Conservation (phyloP, 2,797 vertebrate species). For the Bucorvus abyssinicus region DNA sequence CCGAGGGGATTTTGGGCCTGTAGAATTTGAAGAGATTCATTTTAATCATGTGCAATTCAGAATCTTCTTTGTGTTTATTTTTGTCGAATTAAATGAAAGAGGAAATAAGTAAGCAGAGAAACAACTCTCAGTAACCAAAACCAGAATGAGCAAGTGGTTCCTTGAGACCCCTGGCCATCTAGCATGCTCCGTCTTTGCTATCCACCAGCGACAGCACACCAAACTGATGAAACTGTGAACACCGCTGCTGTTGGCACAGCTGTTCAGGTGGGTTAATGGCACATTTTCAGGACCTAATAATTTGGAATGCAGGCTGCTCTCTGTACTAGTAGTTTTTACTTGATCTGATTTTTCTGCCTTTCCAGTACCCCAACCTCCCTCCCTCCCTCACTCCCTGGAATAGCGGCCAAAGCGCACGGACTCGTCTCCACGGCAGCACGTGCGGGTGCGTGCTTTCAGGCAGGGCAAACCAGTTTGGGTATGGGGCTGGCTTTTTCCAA, state of each 20-base stretch:
- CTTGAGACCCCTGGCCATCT: neutral
- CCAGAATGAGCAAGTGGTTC: neutral
- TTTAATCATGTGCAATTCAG: neutral
- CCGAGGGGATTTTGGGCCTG: slow-evolving; percentile 36
- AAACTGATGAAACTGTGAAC: neutral
- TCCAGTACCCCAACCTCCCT: neutral
- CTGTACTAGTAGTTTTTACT: neutral
- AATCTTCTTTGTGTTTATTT: slow-evolving; percentile 14
- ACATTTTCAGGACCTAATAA: neutral
- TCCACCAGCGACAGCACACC: neutral
- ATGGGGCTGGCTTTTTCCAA: too few relatives aligned
- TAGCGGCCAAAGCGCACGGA: neutral
- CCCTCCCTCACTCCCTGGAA: neutral
- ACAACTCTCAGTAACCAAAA: neutral
- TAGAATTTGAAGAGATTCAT: neutral
- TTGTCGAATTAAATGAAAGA: neutral
- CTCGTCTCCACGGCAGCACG: fast-evolving
- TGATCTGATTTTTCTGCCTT: neutral
- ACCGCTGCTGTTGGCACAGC: neutral
- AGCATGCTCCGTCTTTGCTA: neutral
- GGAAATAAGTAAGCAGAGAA: neutral
- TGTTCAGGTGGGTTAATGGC: neutral
- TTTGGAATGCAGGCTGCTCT: neutral
- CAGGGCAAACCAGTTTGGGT: neutral
- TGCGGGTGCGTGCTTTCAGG: fast-evolving